Percentiles rank a stretch among this genome's conserved stretches.
Evolutionary conservation across 1,140 invertebrate genomes (phyloP).

Genomic region (Drosophila ananassae): DNA sequence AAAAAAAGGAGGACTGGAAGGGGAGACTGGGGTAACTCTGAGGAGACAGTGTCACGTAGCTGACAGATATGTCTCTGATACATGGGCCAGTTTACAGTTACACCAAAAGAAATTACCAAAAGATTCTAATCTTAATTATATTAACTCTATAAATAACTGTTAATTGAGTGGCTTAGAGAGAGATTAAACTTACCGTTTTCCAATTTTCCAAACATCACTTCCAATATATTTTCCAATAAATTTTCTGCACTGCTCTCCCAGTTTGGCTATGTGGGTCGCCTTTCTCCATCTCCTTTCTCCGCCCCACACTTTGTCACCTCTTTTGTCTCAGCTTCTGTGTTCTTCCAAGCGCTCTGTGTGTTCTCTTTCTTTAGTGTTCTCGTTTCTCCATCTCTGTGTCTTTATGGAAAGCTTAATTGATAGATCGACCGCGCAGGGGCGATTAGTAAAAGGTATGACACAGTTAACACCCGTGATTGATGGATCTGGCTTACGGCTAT

Average conservation of each 20-base stretch:
- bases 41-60: conserved; percentile 42
- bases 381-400: conserved; percentile 8
- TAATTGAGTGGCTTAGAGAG: too few species aligned
- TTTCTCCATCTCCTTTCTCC: conserved; percentile 12
- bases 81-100: conserved; percentile 2
- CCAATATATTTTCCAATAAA: not conserved
- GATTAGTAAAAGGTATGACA: conserved; percentile 50
- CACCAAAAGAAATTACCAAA: not conserved
- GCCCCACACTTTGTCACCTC: conserved; percentile 29
- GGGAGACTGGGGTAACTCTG: not conserved
- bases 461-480: conserved; percentile 39
- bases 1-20: not conserved
- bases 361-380: conserved; percentile 7
- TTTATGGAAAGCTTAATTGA: conserved; percentile 31
- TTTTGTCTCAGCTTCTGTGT: conserved; percentile 14
- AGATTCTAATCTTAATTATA: not conserved
- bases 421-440: conserved; percentile 43
- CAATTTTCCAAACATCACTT: too few species aligned
- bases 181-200: too few species aligned
- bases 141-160: too few species aligned
- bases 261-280: conserved; percentile 23
- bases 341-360: not conserved
- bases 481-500: conserved; percentile 18
- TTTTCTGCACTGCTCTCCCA: not conserved
- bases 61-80: conserved; percentile 41